phyloP scores from a whole-genome alignment of 2,797 vertebrate genomes.

The Gallirallus australis region DNA sequence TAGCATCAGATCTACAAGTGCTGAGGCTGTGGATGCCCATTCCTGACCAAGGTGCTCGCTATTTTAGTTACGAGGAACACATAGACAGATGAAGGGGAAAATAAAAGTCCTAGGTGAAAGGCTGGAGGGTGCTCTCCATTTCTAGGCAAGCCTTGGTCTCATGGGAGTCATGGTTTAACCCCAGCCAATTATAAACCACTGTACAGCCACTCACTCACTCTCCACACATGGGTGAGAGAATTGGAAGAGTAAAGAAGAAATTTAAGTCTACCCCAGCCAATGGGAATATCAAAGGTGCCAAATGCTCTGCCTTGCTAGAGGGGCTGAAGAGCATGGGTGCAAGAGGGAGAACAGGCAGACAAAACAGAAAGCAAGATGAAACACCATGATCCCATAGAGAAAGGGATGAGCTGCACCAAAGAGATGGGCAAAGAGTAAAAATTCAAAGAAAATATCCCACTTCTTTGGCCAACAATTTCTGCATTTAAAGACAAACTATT shows the following conservation, averaged over 20 bases:
- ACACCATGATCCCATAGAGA: accelerated
- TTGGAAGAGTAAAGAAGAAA: no score
- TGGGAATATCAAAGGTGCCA: not conserved
- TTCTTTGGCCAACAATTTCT: not conserved
- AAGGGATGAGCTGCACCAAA: not conserved
- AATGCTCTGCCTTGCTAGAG: not conserved
- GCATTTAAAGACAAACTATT: not conserved
- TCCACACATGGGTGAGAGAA: no score
- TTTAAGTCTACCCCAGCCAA: no score
- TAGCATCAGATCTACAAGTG: not conserved
- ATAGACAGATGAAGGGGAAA: accelerated
- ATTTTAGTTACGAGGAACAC: not conserved
- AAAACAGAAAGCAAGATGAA: not conserved
- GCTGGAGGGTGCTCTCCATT: not conserved
- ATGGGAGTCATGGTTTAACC: no score
- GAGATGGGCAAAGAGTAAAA: not conserved
- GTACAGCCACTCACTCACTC: no score
- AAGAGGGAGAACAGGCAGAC: not conserved
- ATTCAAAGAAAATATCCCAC: not conserved
- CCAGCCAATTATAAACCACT: no score
- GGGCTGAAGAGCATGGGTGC: not conserved
- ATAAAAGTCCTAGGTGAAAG: not conserved
- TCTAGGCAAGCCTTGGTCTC: not conserved
- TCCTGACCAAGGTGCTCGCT: not conserved
- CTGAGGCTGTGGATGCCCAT: not conserved